Evolutionary conservation across 1,140 invertebrate species (phyloP).

Genomic region (Archegozetes longisetosus): DNA sequence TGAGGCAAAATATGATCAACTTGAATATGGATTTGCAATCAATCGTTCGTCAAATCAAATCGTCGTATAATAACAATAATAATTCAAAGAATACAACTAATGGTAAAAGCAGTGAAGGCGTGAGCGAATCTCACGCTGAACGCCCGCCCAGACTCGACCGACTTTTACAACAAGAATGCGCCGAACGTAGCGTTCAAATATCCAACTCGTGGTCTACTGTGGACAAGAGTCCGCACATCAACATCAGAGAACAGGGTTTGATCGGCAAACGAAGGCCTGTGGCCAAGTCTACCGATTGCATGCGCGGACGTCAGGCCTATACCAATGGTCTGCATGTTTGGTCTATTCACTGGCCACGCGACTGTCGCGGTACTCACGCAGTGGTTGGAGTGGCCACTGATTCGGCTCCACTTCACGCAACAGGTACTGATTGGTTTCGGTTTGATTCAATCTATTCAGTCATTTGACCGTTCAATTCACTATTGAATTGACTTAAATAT

Average conservation of each 20-base stretch:
- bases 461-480: too few relatives aligned
- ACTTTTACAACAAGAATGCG: constrained; percentile 83
- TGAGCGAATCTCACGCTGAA: too few relatives aligned
- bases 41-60: constrained; percentile 3
- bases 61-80: background rate
- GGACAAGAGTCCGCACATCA: constrained; percentile 91
- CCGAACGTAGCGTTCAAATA: constrained; percentile 62
- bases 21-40: constrained; percentile 12
- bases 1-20: background rate
- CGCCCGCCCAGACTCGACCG: constrained; percentile 72
- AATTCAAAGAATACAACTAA: background rate
- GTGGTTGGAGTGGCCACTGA: constrained; percentile 84
- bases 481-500: too few relatives aligned
- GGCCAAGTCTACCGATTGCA: constrained; percentile 95
- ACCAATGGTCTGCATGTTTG: constrained; percentile 39
- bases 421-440: constrained; percentile 6
- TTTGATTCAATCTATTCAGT: too few relatives aligned
- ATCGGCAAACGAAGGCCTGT: constrained; percentile 96
- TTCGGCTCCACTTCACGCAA: background rate
- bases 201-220: constrained; percentile 93
- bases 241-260: constrained; percentile 90
- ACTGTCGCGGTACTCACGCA: constrained; percentile 89
- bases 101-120: background rate
- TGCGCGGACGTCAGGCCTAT: constrained; percentile 71
- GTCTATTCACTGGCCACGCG: constrained; percentile 87